Conservation (phyloP, 2,797 vertebrate genomes). For the Artibeus jamaicensis region DNA sequence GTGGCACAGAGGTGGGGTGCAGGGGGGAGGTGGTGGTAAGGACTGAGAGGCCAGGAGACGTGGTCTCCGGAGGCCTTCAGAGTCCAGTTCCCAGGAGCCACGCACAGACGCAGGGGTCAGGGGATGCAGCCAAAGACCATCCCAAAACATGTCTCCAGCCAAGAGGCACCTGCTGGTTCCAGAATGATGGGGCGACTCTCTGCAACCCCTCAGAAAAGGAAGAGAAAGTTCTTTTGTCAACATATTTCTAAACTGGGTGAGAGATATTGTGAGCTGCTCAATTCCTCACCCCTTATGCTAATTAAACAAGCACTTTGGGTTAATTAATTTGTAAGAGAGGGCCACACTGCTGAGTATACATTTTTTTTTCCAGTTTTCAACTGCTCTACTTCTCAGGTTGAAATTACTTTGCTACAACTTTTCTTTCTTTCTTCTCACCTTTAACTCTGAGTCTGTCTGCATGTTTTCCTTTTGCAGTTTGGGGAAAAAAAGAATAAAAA, state of each 20-base stretch:
- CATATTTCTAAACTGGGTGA: slow-evolving; percentile 73
- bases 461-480: slow-evolving; percentile 61
- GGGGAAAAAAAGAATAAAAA: not conserved
- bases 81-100: not conserved
- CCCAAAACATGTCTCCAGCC: not conserved
- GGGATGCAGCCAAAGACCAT: not conserved
- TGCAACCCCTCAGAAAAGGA: slow-evolving; percentile 3
- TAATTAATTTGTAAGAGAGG: slow-evolving; percentile 80
- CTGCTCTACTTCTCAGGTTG: slow-evolving; percentile 68
- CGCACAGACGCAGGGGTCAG: not conserved
- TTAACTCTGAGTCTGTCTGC: slow-evolving; percentile 52
- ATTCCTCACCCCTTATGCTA: slow-evolving; percentile 76
- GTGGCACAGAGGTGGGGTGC: too few species aligned
- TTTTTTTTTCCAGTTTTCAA: slow-evolving; percentile 63
- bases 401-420: slow-evolving; percentile 72
- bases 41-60: not conserved
- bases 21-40: rapidly evolving
- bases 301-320: slow-evolving; percentile 79
- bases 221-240: slow-evolving; percentile 63
- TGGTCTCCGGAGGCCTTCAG: not conserved
- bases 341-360: slow-evolving; percentile 56
- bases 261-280: slow-evolving; percentile 74
- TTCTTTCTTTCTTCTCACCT: slow-evolving; percentile 59
- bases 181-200: not conserved
- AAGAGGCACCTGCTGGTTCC: not conserved